A percentile compares a stretch with the other conserved stretches of the same genome.
Conservation (phyloP, 2,888 invertebrate species). For the Drosophila rubida region DNA sequence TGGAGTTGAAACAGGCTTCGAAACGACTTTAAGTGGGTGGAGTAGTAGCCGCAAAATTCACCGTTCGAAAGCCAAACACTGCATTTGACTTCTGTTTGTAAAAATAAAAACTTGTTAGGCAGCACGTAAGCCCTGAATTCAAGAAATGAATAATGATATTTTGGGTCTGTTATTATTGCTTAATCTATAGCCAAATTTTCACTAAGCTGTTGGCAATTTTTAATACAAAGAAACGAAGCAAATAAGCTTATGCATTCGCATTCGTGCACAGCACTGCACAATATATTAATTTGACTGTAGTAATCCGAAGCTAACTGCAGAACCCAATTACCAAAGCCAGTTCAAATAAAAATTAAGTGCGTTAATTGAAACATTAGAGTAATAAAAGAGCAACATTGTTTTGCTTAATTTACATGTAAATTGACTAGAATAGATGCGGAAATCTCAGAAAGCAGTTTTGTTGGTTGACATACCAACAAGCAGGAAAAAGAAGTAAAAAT, state of each 20-base stretch:
- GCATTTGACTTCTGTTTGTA: conserved; percentile 38
- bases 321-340: background rate
- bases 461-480: conserved; percentile 14
- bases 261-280: background rate
- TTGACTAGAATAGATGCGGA: conserved; percentile 71
- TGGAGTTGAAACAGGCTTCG: conserved; percentile 27
- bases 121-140: background rate
- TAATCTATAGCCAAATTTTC: background rate
- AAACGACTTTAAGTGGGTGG: conserved; percentile 52
- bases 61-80: conserved; percentile 40
- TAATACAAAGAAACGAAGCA: background rate
- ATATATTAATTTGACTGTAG: conserved; percentile 21
- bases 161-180: background rate
- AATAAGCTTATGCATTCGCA: background rate
- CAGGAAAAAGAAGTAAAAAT: conserved; percentile 7
- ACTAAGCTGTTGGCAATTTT: background rate
- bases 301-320: conserved; percentile 2
- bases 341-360: conserved; percentile 67
- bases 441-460: conserved; percentile 42
- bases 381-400: conserved; percentile 71
- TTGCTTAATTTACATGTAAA: conserved; percentile 84
- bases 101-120: background rate
- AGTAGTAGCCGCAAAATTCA: conserved; percentile 26
- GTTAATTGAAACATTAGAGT: conserved; percentile 84
- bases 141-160: background rate